Conservation (phyloP, 1,140 invertebrate genomes). For the Coptotermes formosanus region DNA sequence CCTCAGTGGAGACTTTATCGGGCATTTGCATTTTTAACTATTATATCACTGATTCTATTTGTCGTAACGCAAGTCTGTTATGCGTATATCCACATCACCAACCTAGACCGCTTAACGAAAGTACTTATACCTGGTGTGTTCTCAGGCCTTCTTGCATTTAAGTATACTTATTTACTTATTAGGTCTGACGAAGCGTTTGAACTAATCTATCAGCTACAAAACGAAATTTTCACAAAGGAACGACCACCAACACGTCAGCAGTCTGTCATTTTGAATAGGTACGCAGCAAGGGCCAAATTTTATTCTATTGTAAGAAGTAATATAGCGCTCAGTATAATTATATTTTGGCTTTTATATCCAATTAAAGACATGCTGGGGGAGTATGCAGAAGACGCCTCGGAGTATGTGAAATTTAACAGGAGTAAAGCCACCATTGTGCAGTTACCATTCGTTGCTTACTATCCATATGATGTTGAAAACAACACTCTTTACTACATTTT, state of each 20-base stretch:
- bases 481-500: background rate
- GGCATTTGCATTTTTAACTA: background rate
- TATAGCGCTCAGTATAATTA: background rate
- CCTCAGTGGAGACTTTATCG: background rate
- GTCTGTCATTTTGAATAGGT: background rate
- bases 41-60: background rate
- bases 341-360: constrained; percentile 1
- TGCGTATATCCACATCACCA: background rate
- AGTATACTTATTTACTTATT: background rate
- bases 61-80: background rate
- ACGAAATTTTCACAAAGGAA: background rate
- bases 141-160: background rate
- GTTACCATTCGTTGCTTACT: background rate
- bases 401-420: background rate
- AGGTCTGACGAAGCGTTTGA: background rate
- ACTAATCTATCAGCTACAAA: background rate
- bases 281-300: background rate
- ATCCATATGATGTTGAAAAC: background rate
- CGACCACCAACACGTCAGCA: background rate
- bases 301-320: background rate
- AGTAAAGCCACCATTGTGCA: background rate
- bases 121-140: background rate
- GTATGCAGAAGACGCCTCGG: background rate
- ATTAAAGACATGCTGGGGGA: background rate
- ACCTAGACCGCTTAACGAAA: background rate